Percentiles rank a stretch among this genome's conserved stretches.
phyloP scores from a whole-genome alignment of 2,797 vertebrate species.

The Apogon talboti region DNA sequence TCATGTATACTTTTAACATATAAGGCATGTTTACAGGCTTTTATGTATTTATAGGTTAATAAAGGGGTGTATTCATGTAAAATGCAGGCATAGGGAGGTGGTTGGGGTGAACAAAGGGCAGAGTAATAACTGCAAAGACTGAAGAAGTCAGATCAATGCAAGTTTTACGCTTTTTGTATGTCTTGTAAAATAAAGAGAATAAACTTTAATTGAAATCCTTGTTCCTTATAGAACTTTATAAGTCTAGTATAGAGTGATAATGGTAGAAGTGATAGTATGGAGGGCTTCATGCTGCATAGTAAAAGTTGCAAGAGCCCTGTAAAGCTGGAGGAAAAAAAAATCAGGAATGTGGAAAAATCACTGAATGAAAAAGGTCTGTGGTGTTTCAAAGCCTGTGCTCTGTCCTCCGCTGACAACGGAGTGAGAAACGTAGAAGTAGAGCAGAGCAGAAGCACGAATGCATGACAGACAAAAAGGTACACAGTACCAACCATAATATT shows the following conservation, averaged over 20 bases:
- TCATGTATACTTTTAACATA: not conserved
- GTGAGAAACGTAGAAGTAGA: constrained; percentile 32
- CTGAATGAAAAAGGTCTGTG: constrained; percentile 54
- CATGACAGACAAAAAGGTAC: constrained; percentile 47
- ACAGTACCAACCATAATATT: constrained; percentile 47
- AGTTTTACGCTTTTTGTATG: not conserved
- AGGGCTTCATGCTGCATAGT: constrained; percentile 35
- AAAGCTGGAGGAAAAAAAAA: constrained; percentile 48
- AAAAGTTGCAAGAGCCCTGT: constrained; percentile 45
- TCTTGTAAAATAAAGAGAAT: constrained; percentile 10
- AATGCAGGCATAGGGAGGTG: too few species aligned
- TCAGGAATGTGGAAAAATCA: constrained; percentile 22
- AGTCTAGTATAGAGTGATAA: constrained; percentile 35
- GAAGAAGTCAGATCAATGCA: constrained; percentile 1
- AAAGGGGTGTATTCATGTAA: too few species aligned
- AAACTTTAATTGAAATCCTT: not conserved
- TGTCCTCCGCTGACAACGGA: constrained; percentile 43
- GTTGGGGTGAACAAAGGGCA: too few species aligned
- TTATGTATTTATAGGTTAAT: too few species aligned
- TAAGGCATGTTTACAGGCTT: not conserved
- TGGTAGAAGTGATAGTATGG: constrained; percentile 27
- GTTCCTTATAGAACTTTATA: constrained; percentile 13
- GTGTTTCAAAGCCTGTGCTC: constrained; percentile 55
- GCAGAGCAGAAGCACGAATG: constrained; percentile 39
- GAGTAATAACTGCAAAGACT: too few species aligned